Evolutionary conservation across 2,797 vertebrate species (phyloP).

Genomic region (Eremophila alpestris): DNA sequence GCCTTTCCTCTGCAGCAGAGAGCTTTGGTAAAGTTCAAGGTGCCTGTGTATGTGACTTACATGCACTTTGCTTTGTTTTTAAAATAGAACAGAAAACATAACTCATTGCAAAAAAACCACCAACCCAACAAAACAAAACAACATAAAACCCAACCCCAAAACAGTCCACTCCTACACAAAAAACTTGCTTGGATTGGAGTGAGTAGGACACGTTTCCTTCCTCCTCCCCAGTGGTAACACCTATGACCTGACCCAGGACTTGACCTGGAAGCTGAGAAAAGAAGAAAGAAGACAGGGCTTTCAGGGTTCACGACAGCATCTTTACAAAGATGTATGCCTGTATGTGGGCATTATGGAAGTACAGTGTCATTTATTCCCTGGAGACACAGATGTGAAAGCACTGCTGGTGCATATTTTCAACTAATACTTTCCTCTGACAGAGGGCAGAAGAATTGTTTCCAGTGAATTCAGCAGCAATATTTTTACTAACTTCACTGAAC

Average conservation of each 20-base stretch:
- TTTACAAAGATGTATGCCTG: constrained; percentile 41
- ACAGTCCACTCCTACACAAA: not conserved
- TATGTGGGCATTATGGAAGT: not conserved
- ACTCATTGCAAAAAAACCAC: not conserved
- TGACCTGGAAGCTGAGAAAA: constrained; percentile 57
- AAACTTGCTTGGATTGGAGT: not conserved
- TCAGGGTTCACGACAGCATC: constrained; percentile 31
- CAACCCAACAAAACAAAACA: not conserved
- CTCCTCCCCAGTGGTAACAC: constrained; percentile 33
- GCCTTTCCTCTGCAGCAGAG: not conserved
- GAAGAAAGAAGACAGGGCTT: constrained; percentile 28
- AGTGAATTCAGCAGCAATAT: not conserved
- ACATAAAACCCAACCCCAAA: not conserved
- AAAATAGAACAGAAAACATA: constrained; percentile 1
- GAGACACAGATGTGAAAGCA: constrained; percentile 14
- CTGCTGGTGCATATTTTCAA: not conserved
- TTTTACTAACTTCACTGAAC: not conserved
- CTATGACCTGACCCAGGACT: constrained; percentile 57
- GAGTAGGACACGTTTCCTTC: constrained; percentile 43
- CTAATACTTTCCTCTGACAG: constrained; percentile 2
- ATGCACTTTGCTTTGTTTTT: not conserved
- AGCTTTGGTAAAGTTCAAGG: not conserved
- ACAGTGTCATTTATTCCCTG: constrained; percentile 30
- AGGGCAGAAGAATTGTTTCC: not conserved
- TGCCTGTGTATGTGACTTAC: not conserved